These are phyloP conservation scores for Torymus aiolomorphi DNA, from an alignment of 2,888 invertebrate genomes.

Conservation along the genomic window DNA sequence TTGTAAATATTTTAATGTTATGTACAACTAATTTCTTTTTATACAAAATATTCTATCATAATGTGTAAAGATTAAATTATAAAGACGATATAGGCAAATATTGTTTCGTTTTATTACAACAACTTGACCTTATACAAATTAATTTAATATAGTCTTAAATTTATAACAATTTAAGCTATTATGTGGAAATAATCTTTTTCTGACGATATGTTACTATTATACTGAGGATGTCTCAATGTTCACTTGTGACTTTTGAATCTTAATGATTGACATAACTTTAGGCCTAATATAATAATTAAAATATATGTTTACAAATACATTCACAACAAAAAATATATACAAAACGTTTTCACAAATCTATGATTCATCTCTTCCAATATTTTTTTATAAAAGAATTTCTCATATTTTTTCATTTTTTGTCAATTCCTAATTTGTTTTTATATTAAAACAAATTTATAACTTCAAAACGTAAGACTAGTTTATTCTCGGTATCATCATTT, in stretches of 20 bases:
- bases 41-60: conserved; percentile 33
- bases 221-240: conserved; percentile 22
- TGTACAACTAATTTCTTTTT: conserved; percentile 21
- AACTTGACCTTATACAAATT: conserved; percentile 74
- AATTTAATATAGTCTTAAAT: conserved; percentile 73
- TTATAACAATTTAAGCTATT: conserved; percentile 71
- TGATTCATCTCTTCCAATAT: background rate
- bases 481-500: conserved; percentile 5
- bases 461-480: background rate
- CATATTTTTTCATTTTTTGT: conserved; percentile 4
- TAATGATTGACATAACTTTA: conserved; percentile 23
- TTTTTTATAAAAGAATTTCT: conserved; percentile 28
- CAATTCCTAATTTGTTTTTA: conserved; percentile 37
- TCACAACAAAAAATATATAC: conserved; percentile 37
- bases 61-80: conserved; percentile 31
- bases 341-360: conserved; percentile 22
- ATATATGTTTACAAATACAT: conserved; percentile 19
- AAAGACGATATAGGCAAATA: conserved; percentile 68
- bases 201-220: conserved; percentile 61
- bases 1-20: conserved; percentile 47
- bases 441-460: conserved; percentile 17
- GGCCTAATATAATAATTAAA: conserved; percentile 42
- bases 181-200: conserved; percentile 55
- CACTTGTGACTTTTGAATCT: conserved; percentile 23
- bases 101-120: conserved; percentile 74